Percentiles rank a stretch among this genome's conserved stretches.
phyloP scores from a whole-genome alignment of 1,140 invertebrate species.

The Magallana ariakensis region DNA sequence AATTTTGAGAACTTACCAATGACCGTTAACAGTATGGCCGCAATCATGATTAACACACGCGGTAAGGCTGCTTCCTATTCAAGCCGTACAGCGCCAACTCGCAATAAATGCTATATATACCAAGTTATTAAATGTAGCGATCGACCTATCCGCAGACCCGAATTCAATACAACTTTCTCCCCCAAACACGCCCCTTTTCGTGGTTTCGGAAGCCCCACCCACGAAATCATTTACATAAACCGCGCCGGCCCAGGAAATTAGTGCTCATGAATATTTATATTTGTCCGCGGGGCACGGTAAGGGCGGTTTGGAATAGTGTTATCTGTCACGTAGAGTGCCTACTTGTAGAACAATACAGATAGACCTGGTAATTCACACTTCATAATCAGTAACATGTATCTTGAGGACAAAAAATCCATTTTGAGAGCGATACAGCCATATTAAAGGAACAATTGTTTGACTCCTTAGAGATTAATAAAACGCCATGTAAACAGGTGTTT shows the following conservation, averaged over 20 bases:
- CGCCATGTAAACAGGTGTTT: no score
- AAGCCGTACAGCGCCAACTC: constrained; percentile 17
- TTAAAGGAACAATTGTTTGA: no score
- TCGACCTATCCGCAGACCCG: constrained; percentile 2
- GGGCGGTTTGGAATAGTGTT: neutral
- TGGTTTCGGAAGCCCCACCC: neutral
- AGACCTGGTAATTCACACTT: no score
- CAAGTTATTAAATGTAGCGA: constrained; percentile 1
- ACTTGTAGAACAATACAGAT: no score
- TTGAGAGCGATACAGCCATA: no score
- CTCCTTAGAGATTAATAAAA: no score
- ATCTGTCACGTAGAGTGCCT: neutral
- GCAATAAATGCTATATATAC: constrained; percentile 32
- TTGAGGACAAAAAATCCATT: no score
- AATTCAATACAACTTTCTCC: neutral
- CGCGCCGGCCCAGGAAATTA: neutral
- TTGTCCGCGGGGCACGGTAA: neutral
- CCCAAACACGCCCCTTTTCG: neutral
- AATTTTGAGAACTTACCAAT: constrained; percentile 1
- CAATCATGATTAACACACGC: constrained; percentile 33
- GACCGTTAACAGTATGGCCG: constrained; percentile 12
- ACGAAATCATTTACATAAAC: neutral
- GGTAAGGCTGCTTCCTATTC: neutral
- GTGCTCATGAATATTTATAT: constrained; percentile 1
- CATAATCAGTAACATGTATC: no score